phyloP scores from a whole-genome alignment of 2,113 vertebrate genomes.

The Varanus komodoensis region DNA sequence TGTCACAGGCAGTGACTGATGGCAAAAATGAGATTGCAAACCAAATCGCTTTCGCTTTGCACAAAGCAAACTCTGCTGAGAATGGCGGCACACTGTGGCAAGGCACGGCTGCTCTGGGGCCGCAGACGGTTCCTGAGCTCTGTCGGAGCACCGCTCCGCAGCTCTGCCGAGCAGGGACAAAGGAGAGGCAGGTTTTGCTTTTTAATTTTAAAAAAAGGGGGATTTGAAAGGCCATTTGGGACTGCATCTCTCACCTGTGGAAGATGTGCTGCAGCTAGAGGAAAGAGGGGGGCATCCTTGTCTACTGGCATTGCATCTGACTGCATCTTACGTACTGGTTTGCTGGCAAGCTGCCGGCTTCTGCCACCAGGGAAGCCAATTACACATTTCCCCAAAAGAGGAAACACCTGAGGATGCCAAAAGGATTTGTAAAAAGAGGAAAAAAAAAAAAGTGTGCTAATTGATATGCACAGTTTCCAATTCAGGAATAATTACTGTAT shows the following conservation, averaged over 20 bases:
- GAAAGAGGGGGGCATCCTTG: background rate
- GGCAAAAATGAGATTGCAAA: conserved; percentile 69
- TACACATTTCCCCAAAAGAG: no score
- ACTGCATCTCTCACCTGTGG: background rate
- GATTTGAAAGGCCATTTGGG: background rate
- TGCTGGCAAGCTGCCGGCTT: background rate
- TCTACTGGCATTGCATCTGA: background rate
- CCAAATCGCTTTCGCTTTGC: conserved; percentile 65
- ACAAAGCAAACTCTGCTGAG: conserved; percentile 60
- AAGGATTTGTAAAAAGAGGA: no score
- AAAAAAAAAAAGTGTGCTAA: no score
- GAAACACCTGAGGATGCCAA: no score
- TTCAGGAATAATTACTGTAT: no score
- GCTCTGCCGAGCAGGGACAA: background rate
- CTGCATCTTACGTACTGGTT: background rate
- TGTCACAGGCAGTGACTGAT: conserved; percentile 68
- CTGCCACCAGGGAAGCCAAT: background rate
- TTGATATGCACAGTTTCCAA: no score
- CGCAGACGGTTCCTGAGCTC: background rate
- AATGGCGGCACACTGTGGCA: background rate
- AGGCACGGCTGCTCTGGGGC: background rate
- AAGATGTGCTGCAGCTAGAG: background rate
- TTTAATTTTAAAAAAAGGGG: background rate
- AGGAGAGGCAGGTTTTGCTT: background rate
- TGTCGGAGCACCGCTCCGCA: no score